Evolutionary conservation across 1,140 invertebrate species (phyloP), one percentile per base, ranked within the genome.

Genomic region (Akabosia matsudoensis): DNA sequence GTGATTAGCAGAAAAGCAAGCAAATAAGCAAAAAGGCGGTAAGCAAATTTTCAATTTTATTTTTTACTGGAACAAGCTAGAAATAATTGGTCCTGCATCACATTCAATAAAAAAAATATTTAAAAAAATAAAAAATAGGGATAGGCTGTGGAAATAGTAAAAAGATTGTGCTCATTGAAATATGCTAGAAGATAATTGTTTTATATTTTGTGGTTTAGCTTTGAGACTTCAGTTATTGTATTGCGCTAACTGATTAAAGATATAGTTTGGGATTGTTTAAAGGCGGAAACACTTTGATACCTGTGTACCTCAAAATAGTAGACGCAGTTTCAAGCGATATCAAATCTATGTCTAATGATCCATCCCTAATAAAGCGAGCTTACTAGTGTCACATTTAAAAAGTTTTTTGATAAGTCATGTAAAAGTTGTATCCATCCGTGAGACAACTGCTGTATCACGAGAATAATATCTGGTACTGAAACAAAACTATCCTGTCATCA

Each of bases 261-360:
- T 7, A 22, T 56, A 4, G 7, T 45, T 45, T 45, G 54, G 24
- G 10, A 30, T 67, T 67, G 31, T 67, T n/a, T 61, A 22, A 10
- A 61, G 31, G 61, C 61, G 61, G 61, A 67, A 67, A 31, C 28
- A 31, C 61, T 67, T 67, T 67, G 61, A 67, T 30, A 67, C n/a
- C 28, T 31, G 61, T 30, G 28, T 28, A 67, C 31, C 28, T 28
- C 22, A 30, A 67, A 30, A 67, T 10, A 10, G 54, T 67, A 10
- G 61, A n/a, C 3, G 61, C 7, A 45, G 7, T 45, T 45, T 45
- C 37, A 45, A 18, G 7, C 7, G 37, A 18, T 45, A 10, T 45
- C 24, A 61, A 61, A n/a, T n/a, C n/a, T n/a, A n/a, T 24, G 13
- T n/a, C 7, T 16, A 61, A 61, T 4, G 54, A 22, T 4, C 24